Percentiles rank a stretch among this genome's conserved stretches.
phyloP scores from a whole-genome alignment of 2,888 invertebrate genomes.

The Phalangium opilio region DNA sequence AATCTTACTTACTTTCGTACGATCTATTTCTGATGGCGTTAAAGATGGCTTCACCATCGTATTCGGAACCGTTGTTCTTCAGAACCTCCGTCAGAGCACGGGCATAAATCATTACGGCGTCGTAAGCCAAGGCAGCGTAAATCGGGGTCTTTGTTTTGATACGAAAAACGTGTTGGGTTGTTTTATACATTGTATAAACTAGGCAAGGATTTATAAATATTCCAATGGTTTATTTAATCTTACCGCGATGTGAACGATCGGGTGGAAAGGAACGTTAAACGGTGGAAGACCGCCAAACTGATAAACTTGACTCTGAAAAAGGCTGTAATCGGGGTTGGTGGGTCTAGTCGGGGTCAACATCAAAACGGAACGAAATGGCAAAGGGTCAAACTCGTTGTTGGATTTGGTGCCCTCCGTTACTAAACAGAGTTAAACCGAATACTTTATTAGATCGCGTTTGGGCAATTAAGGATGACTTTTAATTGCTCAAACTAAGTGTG shows the following conservation, averaged over 20 bases:
- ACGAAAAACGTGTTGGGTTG: not conserved
- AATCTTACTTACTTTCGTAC: not conserved
- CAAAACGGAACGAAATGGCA: slow-evolving; percentile 56
- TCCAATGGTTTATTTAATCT: slow-evolving; percentile 4
- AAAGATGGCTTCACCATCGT: not conserved
- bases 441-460: no score
- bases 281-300: slow-evolving; percentile 52
- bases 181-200: not conserved
- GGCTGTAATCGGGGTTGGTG: slow-evolving; percentile 50
- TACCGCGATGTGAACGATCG: slow-evolving; percentile 36
- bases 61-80: not conserved
- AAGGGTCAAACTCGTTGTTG: not conserved
- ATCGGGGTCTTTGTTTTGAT: slow-evolving; percentile 47
- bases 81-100: slow-evolving; percentile 60
- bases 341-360: slow-evolving; percentile 62
- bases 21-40: not conserved
- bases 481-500: slow-evolving; percentile 1
- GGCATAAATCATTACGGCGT: slow-evolving; percentile 74
- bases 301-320: slow-evolving; percentile 52
- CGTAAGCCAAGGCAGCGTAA: slow-evolving; percentile 69
- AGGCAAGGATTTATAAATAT: not conserved
- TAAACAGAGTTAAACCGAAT: no score
- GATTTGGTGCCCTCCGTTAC: no score
- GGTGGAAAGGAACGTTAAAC: slow-evolving; percentile 62
- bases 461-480: no score